phyloP scores from a whole-genome alignment of 1,140 invertebrate genomes.

The Eubasilissa regina region DNA sequence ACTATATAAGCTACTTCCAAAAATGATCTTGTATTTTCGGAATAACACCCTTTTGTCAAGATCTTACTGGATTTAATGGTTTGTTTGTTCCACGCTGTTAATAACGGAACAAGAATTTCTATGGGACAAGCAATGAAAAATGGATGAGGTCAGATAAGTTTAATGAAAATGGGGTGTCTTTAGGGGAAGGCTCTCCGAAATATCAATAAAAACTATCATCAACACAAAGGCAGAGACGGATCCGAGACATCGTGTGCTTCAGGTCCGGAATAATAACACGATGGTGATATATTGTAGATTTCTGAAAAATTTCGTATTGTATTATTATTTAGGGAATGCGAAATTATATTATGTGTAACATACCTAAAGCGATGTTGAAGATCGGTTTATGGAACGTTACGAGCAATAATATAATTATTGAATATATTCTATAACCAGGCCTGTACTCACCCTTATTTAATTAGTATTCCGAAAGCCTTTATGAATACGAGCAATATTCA shows the following conservation, averaged over 20 bases:
- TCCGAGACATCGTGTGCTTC: not conserved
- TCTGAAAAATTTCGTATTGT: not conserved
- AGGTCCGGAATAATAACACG: not conserved
- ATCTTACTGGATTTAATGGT: not conserved
- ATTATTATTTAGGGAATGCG: too few species aligned
- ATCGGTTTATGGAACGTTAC: too few species aligned
- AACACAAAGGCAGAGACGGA: not conserved
- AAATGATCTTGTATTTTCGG: too few species aligned
- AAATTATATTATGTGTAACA: too few species aligned
- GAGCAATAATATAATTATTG: too few species aligned
- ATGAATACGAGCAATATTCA: too few species aligned
- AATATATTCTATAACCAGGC: too few species aligned
- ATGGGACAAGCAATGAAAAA: conserved; percentile 26
- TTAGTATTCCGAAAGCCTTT: too few species aligned
- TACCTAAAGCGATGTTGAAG: too few species aligned
- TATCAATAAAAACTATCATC: conserved; percentile 14
- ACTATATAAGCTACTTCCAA: too few species aligned
- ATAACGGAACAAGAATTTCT: conserved; percentile 13
- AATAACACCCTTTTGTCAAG: too few species aligned
- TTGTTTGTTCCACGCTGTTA: not conserved
- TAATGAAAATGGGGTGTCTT: conserved; percentile 36
- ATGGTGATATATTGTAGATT: not conserved
- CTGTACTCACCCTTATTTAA: too few species aligned
- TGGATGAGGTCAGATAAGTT: conserved; percentile 29
- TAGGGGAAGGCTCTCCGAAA: not conserved